Base-by-base conservation (phyloP, 2,888 invertebrate species). In the Protula sp. region DNA sequence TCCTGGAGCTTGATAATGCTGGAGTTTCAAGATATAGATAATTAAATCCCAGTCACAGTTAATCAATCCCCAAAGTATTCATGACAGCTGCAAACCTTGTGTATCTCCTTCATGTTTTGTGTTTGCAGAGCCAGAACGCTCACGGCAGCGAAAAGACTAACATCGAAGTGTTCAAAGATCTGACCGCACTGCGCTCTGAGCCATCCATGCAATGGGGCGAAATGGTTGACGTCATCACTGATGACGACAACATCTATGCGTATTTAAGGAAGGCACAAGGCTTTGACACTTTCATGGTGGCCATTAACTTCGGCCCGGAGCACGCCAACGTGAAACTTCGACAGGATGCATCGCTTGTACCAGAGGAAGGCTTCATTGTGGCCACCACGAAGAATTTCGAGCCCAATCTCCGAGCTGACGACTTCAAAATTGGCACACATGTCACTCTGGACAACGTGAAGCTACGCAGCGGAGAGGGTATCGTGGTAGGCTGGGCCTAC, bases 131-230 rank as follows among this genome's bases (percentile, higher is more conserved):
- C 54, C 70, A 72, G 57, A 60, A 58, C 38, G 75, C 75, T 29
- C 70, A 71, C 47, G 67, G 70, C 29, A 55, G 66, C 2, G 63
- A 65, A 26, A 58, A 59, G 51, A 58, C 66, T n/a, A 63, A 62
- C 3, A 60, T 77, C 30, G 64, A 73, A 54, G 68, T 73, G 5
- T 74, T 70, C 65, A 62, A 56, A 14, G 58, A 67, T 3, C 61
- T 79, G n/a, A 61, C 66, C 2, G 30, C 65, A 9, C 67, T 80
- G 2, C 64, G 76, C 26, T 31, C 61, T 2, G 67, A 72, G n/a
- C 76, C 74, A 30, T 76, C 79, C 1, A 67, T 80, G 64, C 74
- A 72, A 63, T 79, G 72, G 69, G 80, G 80, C 2, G 60, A 64
- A 4, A 57, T 72, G 9, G 59, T 65, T n/a, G 65, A 62, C 26